Base-by-base conservation (phyloP, 1,140 invertebrate species). In the Rhizoglyphus robini region DNA sequence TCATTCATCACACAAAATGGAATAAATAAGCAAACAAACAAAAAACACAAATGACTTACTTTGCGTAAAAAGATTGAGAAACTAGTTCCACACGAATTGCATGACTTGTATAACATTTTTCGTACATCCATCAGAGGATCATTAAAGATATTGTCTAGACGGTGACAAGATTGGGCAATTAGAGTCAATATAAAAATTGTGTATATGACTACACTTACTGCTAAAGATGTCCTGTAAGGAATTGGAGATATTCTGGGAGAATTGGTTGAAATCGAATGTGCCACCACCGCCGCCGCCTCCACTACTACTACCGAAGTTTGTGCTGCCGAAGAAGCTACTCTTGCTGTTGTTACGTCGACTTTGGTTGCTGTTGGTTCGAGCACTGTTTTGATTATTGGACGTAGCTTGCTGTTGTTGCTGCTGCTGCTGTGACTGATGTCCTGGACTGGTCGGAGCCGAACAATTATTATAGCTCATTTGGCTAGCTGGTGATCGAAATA, bases 91-190 rank as follows among this genome's bases (percentile, higher is more conserved):
- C 51, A 54, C 51, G 51, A 54, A 32, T 54, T 54, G 20, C 51
- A 54, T 23, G 51, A 27, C 23, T 54, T 54, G 23, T 27, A 27
- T 8, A 54, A 32, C 20, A 54, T 54, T 54, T 54, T 54, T 25
- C 51, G 51, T 11, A 54, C 51, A 23, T 54, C 51, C 51, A 54
- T 54, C 20, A 54, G 23, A 11, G 23, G 51, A 54, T 54, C 51
- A 54, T 54, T 25, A 32, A 54, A 54, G 8, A 20, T 5, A 32
- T 54, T 54, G 20, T 25, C 51, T 54, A 54, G 51, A 32, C 8
- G 20, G 20, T 54, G 20, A 27, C 23, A 32, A 25, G 15, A 32
- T 54, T 54, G 23, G 23, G 8, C 8, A 54, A 8, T 25, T 27
- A 20, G 20, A 8, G 8, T 27, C 23, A 8, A 32, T 15, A 54